Base-by-base conservation (phyloP, 2,113 vertebrate species). In the Pitta sordida region DNA sequence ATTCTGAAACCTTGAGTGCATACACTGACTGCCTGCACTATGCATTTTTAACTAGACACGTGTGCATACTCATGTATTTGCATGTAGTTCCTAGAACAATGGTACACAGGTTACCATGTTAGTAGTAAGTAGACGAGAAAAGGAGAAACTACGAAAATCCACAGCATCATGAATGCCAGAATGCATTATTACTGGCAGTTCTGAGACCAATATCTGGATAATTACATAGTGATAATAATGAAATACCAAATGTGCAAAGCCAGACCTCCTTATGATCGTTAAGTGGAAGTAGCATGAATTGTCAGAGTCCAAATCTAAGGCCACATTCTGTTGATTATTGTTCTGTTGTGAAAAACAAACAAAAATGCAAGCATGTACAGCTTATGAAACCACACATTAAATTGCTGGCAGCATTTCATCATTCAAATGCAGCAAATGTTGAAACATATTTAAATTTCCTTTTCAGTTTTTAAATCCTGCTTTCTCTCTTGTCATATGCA, bases 271-370 rank as follows among this genome's bases (percentile, higher is more conserved):
- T 83, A n/a, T 65, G 75, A 77, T 62, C 6, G 1, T 76, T 87
- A 94, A 92, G 67, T 43, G 21, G 32, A 79, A 95, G 48, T 3
- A 5, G 70, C 87, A 79, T 89, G 67, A 90, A 91, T 90, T 83
- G 51, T 90, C 71, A 77, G 83, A 80, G 56, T 19, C 65, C 7
- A 4, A 83, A 55, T 74, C 84, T 83, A 91, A 95, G 90, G 93
- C 93, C 93, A 74, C 55, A 90, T 41, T 65, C 70, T 94, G 89
- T 95, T 96, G 94, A 87, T 93, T 93, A 91, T 87, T 89, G 37
- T 92, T 93, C 89, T 92, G 73, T 83, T 93, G 74, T 91, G 86
- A 89, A 91, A 96, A 92, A 84, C 49, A 93, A 95, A 95, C 81
- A 89, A 91, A 90, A 94, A 80, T 56, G 51, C 62, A 80, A 85